These are phyloP conservation scores for Zoanthus sociatus DNA, from an alignment of 92 coral and sea anemone genomes.

Conservation along the genomic window DNA sequence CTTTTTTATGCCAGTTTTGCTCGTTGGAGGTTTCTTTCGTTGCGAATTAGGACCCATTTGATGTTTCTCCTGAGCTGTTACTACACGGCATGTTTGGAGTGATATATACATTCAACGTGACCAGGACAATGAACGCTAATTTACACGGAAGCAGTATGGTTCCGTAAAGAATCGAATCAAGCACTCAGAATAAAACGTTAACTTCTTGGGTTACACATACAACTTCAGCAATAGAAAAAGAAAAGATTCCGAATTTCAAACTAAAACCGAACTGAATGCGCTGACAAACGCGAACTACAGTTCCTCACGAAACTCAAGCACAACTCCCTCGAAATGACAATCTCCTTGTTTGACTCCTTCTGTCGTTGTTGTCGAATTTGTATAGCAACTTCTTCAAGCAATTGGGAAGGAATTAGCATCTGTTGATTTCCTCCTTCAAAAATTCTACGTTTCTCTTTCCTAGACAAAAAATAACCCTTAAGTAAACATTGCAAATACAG, in stretches of 20 bases:
- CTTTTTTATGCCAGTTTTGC: neutral
- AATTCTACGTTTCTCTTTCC: neutral
- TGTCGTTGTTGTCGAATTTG: neutral
- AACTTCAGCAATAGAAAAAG: neutral
- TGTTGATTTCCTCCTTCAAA: neutral
- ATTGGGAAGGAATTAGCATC: neutral
- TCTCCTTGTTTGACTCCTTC: neutral
- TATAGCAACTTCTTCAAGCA: neutral
- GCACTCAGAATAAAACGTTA: neutral
- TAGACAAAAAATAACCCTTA: neutral
- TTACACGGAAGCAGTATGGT: neutral
- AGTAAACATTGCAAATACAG: slow-evolving; percentile 34
- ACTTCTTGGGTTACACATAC: neutral
- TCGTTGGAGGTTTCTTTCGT: slow-evolving; percentile 24
- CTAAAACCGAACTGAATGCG: neutral
- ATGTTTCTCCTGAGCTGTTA: slow-evolving; percentile 77
- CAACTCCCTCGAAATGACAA: neutral
- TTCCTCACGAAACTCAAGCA: slow-evolving; percentile 3
- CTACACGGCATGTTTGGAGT: slow-evolving; percentile 31
- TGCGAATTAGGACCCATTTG: slow-evolving; percentile 61
- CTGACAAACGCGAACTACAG: slow-evolving; percentile 1
- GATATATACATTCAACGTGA: neutral
- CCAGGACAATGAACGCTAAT: neutral
- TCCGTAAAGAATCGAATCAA: slow-evolving; percentile 30
- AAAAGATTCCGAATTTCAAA: neutral